phyloP scores from a whole-genome alignment of 2,888 invertebrate species.

The Mimumesa dahlbomi region DNA sequence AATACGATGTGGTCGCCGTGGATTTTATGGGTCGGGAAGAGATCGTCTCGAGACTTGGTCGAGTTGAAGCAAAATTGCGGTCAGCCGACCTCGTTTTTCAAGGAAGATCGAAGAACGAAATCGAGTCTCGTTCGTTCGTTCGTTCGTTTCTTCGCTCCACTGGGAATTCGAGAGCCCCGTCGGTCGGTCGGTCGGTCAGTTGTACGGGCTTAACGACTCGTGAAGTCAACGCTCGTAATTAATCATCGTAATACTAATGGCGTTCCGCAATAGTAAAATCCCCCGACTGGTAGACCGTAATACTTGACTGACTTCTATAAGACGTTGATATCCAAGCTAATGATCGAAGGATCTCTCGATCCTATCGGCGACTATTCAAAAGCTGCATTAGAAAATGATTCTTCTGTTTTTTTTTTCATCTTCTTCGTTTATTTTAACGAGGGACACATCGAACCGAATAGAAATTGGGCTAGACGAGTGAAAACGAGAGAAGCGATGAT shows the following conservation, averaged over 20 bases:
- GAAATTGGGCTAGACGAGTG: constrained; percentile 18
- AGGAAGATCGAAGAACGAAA: constrained; percentile 38
- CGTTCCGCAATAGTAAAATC: constrained; percentile 38
- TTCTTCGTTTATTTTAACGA: too few species aligned
- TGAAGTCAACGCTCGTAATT: constrained; percentile 41
- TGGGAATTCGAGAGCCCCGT: constrained; percentile 26
- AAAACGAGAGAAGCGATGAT: constrained; percentile 18
- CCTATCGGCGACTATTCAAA: neutral
- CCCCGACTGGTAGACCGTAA: constrained; percentile 21
- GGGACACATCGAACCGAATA: constrained; percentile 15
- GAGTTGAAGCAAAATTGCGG: constrained; percentile 12
- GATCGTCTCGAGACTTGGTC: constrained; percentile 3
- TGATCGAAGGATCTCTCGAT: constrained; percentile 17
- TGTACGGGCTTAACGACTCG: constrained; percentile 47
- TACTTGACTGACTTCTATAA: constrained; percentile 17
- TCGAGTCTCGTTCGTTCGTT: constrained; percentile 17
- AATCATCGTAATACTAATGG: constrained; percentile 51
- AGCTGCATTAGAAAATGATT: neutral
- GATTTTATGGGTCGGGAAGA: constrained; percentile 31
- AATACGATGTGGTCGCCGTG: constrained; percentile 49
- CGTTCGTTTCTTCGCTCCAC: constrained; percentile 10
- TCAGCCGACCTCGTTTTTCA: constrained; percentile 22
- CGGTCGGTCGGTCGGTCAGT: neutral
- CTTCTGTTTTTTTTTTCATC: neutral
- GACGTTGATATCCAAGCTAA: constrained; percentile 16